A percentile compares a stretch with the other conserved stretches of the same genome.
phyloP scores from a whole-genome alignment of 2,797 vertebrate species.

The Orientallactaga sibirica region DNA sequence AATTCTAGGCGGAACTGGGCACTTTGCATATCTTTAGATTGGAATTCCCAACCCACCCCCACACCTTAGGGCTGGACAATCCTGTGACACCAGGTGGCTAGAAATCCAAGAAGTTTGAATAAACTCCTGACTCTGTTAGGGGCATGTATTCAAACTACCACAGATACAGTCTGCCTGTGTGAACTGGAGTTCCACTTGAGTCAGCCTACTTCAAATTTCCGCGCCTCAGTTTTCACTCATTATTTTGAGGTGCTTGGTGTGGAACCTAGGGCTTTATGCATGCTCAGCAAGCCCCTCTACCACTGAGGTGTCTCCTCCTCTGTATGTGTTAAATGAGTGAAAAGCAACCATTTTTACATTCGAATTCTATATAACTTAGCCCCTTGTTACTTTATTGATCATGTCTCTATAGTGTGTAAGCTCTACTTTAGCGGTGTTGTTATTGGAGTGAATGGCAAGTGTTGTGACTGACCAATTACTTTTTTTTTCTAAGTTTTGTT shows the following conservation, averaged over 20 bases:
- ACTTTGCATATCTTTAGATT: too few relatives aligned
- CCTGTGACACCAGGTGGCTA: too few relatives aligned
- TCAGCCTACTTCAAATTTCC: background rate
- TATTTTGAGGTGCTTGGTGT: background rate
- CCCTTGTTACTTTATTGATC: background rate
- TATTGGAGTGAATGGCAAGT: background rate
- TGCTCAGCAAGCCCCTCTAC: background rate
- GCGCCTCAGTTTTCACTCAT: background rate
- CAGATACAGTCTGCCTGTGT: background rate
- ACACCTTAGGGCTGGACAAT: too few relatives aligned
- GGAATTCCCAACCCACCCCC: too few relatives aligned
- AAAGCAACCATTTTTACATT: background rate
- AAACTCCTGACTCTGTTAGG: too few relatives aligned
- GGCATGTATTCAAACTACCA: too few relatives aligned
- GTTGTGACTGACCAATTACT: too few relatives aligned
- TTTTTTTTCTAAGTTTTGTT: too few relatives aligned
- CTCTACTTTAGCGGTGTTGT: background rate
- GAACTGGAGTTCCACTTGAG: background rate
- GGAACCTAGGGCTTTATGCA: background rate
- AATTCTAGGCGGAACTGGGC: too few relatives aligned
- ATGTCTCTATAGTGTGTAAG: background rate
- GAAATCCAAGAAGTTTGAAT: too few relatives aligned
- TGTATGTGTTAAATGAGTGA: background rate
- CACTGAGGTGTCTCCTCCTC: background rate
- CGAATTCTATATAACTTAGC: background rate